Percentiles rank a stretch among this genome's conserved stretches.
These are phyloP conservation scores for Callipepla squamata DNA, from an alignment of 2,113 vertebrate genomes.

Conservation along the genomic window DNA sequence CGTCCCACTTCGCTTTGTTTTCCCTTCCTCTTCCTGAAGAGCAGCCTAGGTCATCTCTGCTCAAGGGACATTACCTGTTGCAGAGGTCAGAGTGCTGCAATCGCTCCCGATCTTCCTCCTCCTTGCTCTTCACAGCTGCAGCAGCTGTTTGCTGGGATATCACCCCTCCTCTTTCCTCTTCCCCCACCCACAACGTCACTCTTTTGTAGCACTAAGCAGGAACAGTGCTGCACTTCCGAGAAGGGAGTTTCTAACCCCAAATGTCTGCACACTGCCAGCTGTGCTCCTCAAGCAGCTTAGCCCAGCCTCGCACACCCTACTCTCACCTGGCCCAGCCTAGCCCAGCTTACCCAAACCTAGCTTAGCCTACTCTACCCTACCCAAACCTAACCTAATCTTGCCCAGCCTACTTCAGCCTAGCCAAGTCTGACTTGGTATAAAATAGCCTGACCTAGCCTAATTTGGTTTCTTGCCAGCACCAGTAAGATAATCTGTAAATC, in stretches of 20 bases:
- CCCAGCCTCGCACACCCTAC: rapidly evolving
- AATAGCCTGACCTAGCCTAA: not conserved
- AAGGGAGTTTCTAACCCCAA: not conserved
- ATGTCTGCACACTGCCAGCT: not conserved
- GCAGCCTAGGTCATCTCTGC: not conserved
- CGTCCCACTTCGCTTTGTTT: not conserved
- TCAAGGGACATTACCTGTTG: constrained; percentile 3
- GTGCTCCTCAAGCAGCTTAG: not conserved
- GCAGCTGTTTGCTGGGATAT: constrained; percentile 22
- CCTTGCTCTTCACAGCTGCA: constrained; percentile 32
- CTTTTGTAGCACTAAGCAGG: not conserved
- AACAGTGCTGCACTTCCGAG: not conserved
- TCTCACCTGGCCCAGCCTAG: too few species aligned
- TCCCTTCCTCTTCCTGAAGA: not conserved
- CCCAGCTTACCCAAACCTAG: too few species aligned
- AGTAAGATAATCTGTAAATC: not conserved
- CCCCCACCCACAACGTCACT: constrained; percentile 43
- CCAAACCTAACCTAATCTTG: not conserved
- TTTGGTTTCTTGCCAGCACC: not conserved
- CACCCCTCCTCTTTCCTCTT: constrained; percentile 58
- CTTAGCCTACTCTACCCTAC: not conserved
- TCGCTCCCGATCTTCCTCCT: not conserved
- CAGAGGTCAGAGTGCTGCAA: not conserved
- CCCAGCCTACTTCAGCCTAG: not conserved
- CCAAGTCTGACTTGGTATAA: too few species aligned